Conservation (phyloP, 2,113 vertebrate species). For the Varanus komodoensis region DNA sequence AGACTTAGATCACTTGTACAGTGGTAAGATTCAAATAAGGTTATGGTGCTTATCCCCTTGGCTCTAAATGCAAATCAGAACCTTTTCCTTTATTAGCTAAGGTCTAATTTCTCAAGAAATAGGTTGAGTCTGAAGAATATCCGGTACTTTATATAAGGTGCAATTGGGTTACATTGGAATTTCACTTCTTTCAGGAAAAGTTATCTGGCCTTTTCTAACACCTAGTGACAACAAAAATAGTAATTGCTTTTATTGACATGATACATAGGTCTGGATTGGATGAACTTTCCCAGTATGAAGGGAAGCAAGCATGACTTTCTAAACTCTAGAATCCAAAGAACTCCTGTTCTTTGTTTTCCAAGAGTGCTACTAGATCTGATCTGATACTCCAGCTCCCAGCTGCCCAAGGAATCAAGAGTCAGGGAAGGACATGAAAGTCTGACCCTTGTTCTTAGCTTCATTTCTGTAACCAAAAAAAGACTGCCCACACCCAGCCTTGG, state of each 20-base stretch:
- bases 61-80: background rate
- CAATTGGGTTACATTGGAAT: background rate
- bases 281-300: background rate
- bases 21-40: background rate
- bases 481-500: background rate
- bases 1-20: background rate
- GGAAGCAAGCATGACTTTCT: background rate
- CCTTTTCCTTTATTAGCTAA: background rate
- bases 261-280: background rate
- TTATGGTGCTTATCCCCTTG: background rate
- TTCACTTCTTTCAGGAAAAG: background rate
- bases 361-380: background rate
- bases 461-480: background rate
- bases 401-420: background rate
- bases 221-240: background rate
- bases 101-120: conserved; percentile 1
- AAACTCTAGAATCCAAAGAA: background rate
- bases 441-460: background rate
- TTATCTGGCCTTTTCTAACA: background rate
- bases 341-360: too few relatives aligned
- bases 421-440: background rate
- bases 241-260: fast-evolving
- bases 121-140: background rate
- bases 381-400: background rate
- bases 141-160: background rate